phyloP scores from a whole-genome alignment of 2,113 vertebrate genomes.

The Paracanthobrama guichenoti region DNA sequence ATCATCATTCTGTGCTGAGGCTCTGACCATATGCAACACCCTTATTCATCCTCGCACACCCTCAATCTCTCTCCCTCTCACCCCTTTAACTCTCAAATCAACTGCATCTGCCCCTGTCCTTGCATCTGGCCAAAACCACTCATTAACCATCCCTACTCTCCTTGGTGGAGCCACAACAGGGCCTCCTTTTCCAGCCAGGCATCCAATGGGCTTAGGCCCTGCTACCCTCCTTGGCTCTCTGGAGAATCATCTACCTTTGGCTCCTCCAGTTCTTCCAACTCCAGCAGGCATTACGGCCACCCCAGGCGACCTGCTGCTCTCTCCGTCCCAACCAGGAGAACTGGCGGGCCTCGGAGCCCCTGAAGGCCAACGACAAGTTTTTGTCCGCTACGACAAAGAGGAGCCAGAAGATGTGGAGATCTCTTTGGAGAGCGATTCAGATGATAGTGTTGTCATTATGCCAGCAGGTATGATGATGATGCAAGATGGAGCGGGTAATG shows the following conservation, averaged over 20 bases:
- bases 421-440: slow-evolving; percentile 87
- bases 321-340: slow-evolving; percentile 67
- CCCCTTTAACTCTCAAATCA: slow-evolving; percentile 72
- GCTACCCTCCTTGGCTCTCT: slow-evolving; percentile 69
- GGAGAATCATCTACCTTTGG: slow-evolving; percentile 77
- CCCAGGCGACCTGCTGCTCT: slow-evolving; percentile 69
- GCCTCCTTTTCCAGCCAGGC: slow-evolving; percentile 68
- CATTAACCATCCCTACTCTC: slow-evolving; percentile 67
- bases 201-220: slow-evolving; percentile 67
- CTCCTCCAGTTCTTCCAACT: slow-evolving; percentile 64
- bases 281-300: slow-evolving; percentile 49
- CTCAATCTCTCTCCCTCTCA: slow-evolving; percentile 76
- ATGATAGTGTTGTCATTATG: slow-evolving; percentile 89
- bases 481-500: slow-evolving; percentile 60
- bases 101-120: slow-evolving; percentile 65
- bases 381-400: slow-evolving; percentile 88
- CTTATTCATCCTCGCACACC: slow-evolving; percentile 84
- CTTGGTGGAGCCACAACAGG: slow-evolving; percentile 66
- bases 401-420: slow-evolving; percentile 87
- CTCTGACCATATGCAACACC: slow-evolving; percentile 80
- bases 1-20: slow-evolving; percentile 84
- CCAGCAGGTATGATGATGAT: slow-evolving; percentile 78
- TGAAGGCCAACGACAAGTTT: slow-evolving; percentile 80
- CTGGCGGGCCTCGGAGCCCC: slow-evolving; percentile 68
- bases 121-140: slow-evolving; percentile 64